These are phyloP conservation scores for Vulpes vulpes DNA, from an alignment of 2,113 vertebrate species.

Conservation along the genomic window DNA sequence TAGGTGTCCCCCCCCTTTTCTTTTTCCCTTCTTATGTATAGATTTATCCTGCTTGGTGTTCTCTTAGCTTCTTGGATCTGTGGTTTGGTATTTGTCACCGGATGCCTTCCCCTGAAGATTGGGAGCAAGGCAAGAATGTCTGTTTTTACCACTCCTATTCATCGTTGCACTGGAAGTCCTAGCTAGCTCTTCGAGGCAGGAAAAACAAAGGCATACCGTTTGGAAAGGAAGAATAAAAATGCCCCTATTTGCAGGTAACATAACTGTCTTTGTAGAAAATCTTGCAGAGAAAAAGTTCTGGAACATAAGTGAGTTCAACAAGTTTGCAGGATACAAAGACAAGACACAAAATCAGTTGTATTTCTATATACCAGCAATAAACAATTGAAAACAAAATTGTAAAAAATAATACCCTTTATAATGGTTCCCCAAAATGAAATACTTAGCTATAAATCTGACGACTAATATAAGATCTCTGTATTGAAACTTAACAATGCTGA, in stretches of 20 bases:
- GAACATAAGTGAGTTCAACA: background rate
- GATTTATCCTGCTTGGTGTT: background rate
- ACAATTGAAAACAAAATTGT: background rate
- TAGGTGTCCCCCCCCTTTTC: background rate
- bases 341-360: background rate
- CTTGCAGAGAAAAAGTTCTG: background rate
- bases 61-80: background rate
- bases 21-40: background rate
- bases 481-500: background rate
- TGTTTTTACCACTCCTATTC: background rate
- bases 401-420: background rate
- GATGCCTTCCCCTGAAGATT: background rate
- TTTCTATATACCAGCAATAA: background rate
- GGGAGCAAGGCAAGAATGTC: background rate
- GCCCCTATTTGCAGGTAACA: background rate
- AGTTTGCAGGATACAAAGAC: background rate
- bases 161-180: background rate
- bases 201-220: background rate
- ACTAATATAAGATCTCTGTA: background rate
- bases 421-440: background rate
- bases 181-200: background rate
- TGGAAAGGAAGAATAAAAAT: background rate
- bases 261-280: background rate
- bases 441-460: background rate
- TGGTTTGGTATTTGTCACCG: background rate